These are phyloP conservation scores for Eupelmus urozonus DNA, from an alignment of 2,888 invertebrate species.

Conservation along the genomic window DNA sequence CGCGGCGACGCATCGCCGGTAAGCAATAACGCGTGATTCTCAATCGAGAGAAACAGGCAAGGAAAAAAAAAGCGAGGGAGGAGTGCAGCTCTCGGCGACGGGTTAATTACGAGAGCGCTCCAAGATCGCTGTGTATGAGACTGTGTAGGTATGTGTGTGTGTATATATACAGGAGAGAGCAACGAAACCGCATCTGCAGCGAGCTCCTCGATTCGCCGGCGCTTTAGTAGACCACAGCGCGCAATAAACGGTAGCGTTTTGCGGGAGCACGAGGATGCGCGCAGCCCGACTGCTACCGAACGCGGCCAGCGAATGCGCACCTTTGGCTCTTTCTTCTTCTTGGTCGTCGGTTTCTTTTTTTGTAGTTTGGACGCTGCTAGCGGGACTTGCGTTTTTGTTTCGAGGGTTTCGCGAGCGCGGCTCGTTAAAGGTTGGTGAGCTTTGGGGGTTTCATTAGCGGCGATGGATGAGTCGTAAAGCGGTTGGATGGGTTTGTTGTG, in stretches of 20 bases:
- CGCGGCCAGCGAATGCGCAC: neutral
- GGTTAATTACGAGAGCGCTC: constrained; percentile 73
- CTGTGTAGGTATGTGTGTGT: too few species aligned
- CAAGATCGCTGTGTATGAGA: too few species aligned
- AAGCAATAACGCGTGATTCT: too few species aligned
- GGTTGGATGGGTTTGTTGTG: too few species aligned
- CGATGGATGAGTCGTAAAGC: too few species aligned
- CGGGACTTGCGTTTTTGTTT: too few species aligned
- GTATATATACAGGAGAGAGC: too few species aligned
- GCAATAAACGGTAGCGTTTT: constrained; percentile 70
- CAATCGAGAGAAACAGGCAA: neutral
- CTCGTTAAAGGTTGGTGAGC: too few species aligned
- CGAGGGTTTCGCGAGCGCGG: too few species aligned
- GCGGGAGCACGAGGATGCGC: constrained; percentile 58
- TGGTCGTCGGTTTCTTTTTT: neutral
- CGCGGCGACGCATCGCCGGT: too few species aligned
- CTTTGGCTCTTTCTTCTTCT: neutral
- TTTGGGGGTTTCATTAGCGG: too few species aligned
- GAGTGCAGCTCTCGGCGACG: constrained; percentile 45
- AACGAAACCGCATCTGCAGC: constrained; percentile 70
- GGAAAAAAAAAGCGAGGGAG: neutral
- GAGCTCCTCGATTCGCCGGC: constrained; percentile 64
- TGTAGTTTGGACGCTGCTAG: too few species aligned
- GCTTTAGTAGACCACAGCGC: constrained; percentile 72
- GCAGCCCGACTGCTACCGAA: neutral